Base-by-base conservation (phyloP, 1,140 invertebrate genomes). In the Panulirus ornatus region DNA sequence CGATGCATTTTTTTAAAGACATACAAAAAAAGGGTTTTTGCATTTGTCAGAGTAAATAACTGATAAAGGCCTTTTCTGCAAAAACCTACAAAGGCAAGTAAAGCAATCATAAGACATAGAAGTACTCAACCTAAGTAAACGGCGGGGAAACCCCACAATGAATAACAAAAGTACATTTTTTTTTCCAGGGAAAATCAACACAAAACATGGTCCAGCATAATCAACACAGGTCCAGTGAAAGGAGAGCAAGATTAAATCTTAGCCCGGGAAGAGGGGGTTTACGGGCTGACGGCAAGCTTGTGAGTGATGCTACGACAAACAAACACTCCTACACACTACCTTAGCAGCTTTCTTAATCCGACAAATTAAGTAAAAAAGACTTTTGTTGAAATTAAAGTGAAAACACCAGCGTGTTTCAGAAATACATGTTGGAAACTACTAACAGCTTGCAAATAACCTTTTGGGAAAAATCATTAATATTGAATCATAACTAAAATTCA, bases 181-280 rank as follows among this genome's bases (percentile, higher is more conserved):
- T 9, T 22, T 58, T 58, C 9, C 51, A 58, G 9, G 51, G 51
- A 58, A 58, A 58, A 58, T 58, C 51, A 58, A 58, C 51, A 58
- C 51, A 58, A 58, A 58, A 58, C 51, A 58, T 58, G 51, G 51
- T 58, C 51, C 51, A 58, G 51, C 51, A 58, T 58, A 58, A 58
- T 58, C 51, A 14, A 58, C 51, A 58, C 51, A 9, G 9, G 51
- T 58, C 51, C 51, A 58, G 51, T 58, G 51, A 58, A 58, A 58
- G 51, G 22, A 58, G 51, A 22, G 22, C 51, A 9, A 22, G 51
- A 58, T 58, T 58, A 58, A 58, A 14, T 58, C 51, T 58, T 58
- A 58, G 51, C 22, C 51, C 51, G 9, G 51, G 51, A 22, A 58
- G 51, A 58, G 51, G 51, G 22, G 51, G n/a, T n/a, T 22, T 58